These are phyloP conservation scores for Rhinichthys osculus DNA, from an alignment of 2,797 vertebrate species.

Conservation along the genomic window DNA sequence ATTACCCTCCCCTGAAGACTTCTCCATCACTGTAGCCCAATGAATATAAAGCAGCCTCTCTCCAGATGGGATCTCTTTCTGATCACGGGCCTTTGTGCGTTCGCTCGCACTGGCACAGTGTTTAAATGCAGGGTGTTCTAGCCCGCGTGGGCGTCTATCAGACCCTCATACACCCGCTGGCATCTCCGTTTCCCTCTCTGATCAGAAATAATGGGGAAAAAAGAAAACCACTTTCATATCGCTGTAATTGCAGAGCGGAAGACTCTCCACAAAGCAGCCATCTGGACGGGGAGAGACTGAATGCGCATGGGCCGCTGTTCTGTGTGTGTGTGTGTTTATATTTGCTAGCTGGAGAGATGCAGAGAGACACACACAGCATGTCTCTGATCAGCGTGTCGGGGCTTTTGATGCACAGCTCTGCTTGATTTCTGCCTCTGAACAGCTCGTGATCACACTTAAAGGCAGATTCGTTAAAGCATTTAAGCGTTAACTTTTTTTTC, in stretches of 20 bases:
- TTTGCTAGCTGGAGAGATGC: conserved; percentile 40
- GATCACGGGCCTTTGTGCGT: conserved; percentile 56
- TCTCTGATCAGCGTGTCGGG: conserved; percentile 39
- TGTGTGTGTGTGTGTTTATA: conserved; percentile 28
- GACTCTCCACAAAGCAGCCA: conserved; percentile 63
- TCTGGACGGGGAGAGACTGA: conserved; percentile 59
- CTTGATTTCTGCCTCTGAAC: conserved; percentile 51
- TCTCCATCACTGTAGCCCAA: conserved; percentile 46
- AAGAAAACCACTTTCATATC: conserved; percentile 48
- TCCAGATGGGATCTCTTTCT: conserved; percentile 59
- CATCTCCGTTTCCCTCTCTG: conserved; percentile 43
- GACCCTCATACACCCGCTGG: conserved; percentile 48
- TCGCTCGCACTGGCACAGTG: conserved; percentile 58
- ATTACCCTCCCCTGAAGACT: conserved; percentile 46
- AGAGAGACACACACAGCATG: conserved; percentile 49
- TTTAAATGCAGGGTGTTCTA: conserved; percentile 60
- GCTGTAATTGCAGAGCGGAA: conserved; percentile 63
- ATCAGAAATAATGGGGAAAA: conserved; percentile 50
- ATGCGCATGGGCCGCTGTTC: conserved; percentile 32
- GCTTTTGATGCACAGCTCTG: conserved; percentile 30
- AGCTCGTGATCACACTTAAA: conserved; percentile 42
- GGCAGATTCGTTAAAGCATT: conserved; percentile 29
- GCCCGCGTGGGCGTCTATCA: conserved; percentile 58
- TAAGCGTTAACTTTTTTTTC: conserved; percentile 4
- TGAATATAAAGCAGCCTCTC: conserved; percentile 61